Base-by-base conservation (phyloP, 37 sponge, comb jelly and placozoan genomes). In the Axinella damicornis region DNA sequence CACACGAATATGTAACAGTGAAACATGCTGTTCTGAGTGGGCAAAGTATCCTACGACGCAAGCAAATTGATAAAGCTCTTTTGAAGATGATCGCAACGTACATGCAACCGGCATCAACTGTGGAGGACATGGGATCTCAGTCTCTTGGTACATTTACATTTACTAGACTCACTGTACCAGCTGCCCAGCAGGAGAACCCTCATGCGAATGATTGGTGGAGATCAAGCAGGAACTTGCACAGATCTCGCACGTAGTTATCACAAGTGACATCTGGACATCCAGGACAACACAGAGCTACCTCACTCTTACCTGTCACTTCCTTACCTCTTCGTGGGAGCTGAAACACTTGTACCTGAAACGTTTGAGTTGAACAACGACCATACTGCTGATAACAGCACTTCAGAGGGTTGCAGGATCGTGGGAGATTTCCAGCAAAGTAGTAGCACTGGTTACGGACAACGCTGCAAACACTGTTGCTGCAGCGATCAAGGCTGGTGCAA, bases 81-180 rank as follows among this genome's bases (percentile, higher is more conserved):
- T 53, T 73, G 2, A 12, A 73, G 5, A 73, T 73, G 74, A 20
- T 73, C 2, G 74, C 56, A 5, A 17, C 14, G 4, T 11, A 73
- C 54, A n/a, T 73, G 6, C 74, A 73, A 14, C 74, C 74, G 40
- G 55, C 74, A 5, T 40, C 74, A 5, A 73, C 40, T 12, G 74
- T 73, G 2, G 74, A 73, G 15, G 74, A 73, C 15, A 34, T 12
- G 9, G 74, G 52, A 14, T 73, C 40, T 46, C 74, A 39, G 35
- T 16, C 38, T 9, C 16, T 69, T 35, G n/a, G n/a, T n/a, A n/a
- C n/a, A n/a, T n/a, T 2, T 69, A 12, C 36, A 69, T 30, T 2
- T 40, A 2, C 21, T 73, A 13, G 74, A 73, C 28, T 55, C 74
- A 2, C 38, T 6, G 74, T 73, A 73, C 15, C 14, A 2, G 5